phyloP scores from a whole-genome alignment of 2,888 invertebrate species.

The Abscondita cerata region DNA sequence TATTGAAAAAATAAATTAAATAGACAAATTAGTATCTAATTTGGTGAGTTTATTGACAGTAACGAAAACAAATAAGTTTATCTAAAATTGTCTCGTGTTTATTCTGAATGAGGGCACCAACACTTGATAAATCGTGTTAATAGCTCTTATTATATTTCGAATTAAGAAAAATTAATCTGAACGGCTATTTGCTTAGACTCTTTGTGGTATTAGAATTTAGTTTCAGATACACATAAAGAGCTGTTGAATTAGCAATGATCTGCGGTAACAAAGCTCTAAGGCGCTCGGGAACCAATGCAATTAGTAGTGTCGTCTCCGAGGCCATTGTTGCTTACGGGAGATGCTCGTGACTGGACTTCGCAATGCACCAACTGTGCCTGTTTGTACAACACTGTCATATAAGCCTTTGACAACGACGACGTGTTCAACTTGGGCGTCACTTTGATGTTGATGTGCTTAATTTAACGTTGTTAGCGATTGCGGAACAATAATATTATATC shows the following conservation, averaged over 20 bases:
- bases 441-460: slow-evolving; percentile 57
- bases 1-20: too few relatives aligned
- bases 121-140: slow-evolving; percentile 12
- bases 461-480: slow-evolving; percentile 55
- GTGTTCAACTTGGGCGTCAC: slow-evolving; percentile 47
- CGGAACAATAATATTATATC: slow-evolving; percentile 18
- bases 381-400: slow-evolving; percentile 35
- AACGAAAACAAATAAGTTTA: neutral
- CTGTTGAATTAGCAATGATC: slow-evolving; percentile 46
- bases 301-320: slow-evolving; percentile 57
- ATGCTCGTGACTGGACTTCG: slow-evolving; percentile 53
- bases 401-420: slow-evolving; percentile 48
- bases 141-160: slow-evolving; percentile 8
- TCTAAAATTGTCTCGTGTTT: neutral
- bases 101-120: neutral
- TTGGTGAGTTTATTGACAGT: neutral
- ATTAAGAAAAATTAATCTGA: slow-evolving; percentile 22
- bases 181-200: slow-evolving; percentile 19
- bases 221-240: slow-evolving; percentile 35
- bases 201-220: slow-evolving; percentile 27
- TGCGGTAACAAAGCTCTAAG: slow-evolving; percentile 46
- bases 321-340: slow-evolving; percentile 58
- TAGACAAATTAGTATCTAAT: too few relatives aligned
- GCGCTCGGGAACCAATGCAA: slow-evolving; percentile 54
- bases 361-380: slow-evolving; percentile 32